Evolutionary conservation across 2,888 invertebrate genomes (phyloP), one percentile per base, ranked within the genome.

Genomic region (Mimachlamys varia): DNA sequence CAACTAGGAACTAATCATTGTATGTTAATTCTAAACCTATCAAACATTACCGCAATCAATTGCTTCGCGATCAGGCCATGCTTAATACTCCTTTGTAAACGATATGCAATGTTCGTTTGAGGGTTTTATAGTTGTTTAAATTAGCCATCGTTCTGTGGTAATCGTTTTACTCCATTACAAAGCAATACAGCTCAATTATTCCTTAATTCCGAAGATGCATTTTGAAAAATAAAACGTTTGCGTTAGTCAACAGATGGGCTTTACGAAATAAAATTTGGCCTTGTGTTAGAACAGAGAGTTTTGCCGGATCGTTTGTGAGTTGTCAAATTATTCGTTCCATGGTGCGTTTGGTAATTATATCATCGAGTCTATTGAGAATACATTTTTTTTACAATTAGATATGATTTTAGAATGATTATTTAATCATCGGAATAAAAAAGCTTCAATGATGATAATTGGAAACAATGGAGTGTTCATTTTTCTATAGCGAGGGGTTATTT

Each of bases 1-100:
- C 7, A 10, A 76, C 27, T 76, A 76, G 27, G 76, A 76, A 27
- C 33, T 76, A 76, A 76, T 76, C 27, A 27, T 76, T 76, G 76
- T 76, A 76, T 76, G 76, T 76, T 76, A 76, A 76, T 76, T 15
- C 76, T 33, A 27, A 76, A 76, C 27, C 76, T 76, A 76, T 76
- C 33, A 76, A 76, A 76, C 33, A 12, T 33, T 22, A 22, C 62
- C 33, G 17, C 12, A 33, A 76, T 76, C 76, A 76, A 76, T 33
- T 33, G 76, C 33, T 33, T 13, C 33, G 33, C 76, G 0, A 27
- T 76, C 13, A 27, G 76, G 22, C 76, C 33, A 33, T 12, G 76
- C 33, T 27, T 10, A 1, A 44, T 76, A 27, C 17, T 2, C 22
- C 76, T 4, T 76, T 76, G 27, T 27, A 76, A 76, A 76, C 76